Evolutionary conservation across 2,888 invertebrate species (phyloP).

Genomic region (Standfussiana lucernea): DNA sequence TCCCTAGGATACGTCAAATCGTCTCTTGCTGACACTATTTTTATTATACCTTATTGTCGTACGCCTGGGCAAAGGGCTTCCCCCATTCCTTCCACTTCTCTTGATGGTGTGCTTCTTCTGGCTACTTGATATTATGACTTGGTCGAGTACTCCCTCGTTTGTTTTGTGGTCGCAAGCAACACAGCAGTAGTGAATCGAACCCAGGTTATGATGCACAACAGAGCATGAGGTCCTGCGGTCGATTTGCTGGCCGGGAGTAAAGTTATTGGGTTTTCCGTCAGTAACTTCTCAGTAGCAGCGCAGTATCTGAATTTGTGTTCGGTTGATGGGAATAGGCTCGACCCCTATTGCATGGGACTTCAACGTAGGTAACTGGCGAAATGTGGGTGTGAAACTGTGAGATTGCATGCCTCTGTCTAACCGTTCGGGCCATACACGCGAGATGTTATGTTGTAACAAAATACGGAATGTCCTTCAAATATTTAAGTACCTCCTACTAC

Average conservation of each 20-base stretch:
- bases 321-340: neutral
- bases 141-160: neutral
- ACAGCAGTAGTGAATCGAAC: neutral
- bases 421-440: neutral
- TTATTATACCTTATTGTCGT: neutral
- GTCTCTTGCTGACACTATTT: neutral
- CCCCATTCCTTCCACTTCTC: neutral
- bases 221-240: neutral
- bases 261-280: neutral
- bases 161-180: neutral
- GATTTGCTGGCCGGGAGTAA: neutral
- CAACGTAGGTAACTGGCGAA: neutral
- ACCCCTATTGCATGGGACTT: neutral
- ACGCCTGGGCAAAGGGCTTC: neutral
- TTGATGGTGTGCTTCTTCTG: neutral
- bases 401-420: neutral
- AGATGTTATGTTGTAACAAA: neutral
- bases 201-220: too few species aligned
- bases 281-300: neutral
- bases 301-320: neutral
- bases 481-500: neutral
- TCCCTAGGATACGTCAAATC: neutral
- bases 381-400: neutral
- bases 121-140: neutral
- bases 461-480: neutral